Base-by-base conservation (phyloP, 1,140 invertebrate genomes). In the Delia radicum region DNA sequence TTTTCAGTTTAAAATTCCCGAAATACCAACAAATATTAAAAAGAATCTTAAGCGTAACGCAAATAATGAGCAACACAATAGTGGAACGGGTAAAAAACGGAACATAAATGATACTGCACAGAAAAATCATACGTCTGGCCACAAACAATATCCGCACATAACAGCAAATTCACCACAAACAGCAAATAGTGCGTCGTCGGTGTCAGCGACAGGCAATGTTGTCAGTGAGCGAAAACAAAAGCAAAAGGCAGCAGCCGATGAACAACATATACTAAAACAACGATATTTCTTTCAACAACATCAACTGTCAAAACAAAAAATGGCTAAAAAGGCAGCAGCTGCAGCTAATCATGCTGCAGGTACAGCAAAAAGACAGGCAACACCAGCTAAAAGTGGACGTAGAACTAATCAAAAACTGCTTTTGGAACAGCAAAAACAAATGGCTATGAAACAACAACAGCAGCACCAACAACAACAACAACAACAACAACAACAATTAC, bases 1-100 rank as follows among this genome's bases (percentile, higher is more conserved):
- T 29, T 73, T 71, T 7, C 13, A 85, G 83, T 85, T 85, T 28
- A 85, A 85, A 71, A 79, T 85, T 7, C 83, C 83, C 12, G 81
- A 85, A 78, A 79, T 85, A 46, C 83, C 83, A 61, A 78, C 75
- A 31, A 61, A n/a, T 15, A 78, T 78, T 1, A 85, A 83, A 62
- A 85, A 81, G 21, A 81, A 78, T 0, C 76, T 83, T 6, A 85
- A 85, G 61, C 81, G 83, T 4, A 85, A 84, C 28, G 80, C 82
- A 26, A 73, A 12, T 67, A 83, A 83, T 3, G 76, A 46, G 72
- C 18, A 76, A 21, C 65, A 69, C 3, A 69, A 69, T 31, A 63
- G 62, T 75, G 31, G 24, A 27, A 21, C 21, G 3, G 69, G 48
- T 28, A 77, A 75, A 42, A 74, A 75, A 72, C 76, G 76, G 8